These are phyloP conservation scores for Cliona cf. orientalis DNA, from an alignment of 37 sponge, comb jelly and placozoan genomes.

Conservation along the genomic window DNA sequence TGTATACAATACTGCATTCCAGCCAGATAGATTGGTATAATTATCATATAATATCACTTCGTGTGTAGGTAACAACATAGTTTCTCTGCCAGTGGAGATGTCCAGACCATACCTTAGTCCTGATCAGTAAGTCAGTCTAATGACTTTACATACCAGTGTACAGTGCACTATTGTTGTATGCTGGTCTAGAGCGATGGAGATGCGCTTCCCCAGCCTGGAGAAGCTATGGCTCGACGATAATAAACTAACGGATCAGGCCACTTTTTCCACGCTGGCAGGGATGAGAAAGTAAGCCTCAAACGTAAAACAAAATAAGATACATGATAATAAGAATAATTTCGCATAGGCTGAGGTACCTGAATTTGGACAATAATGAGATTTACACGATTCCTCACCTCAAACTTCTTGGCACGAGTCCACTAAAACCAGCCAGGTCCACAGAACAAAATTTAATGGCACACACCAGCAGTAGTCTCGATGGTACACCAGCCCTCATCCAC, in stretches of 20 bases:
- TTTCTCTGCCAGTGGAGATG: conserved; percentile 72
- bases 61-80: conserved; percentile 58
- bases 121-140: not conserved
- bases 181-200: conserved; percentile 4
- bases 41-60: not conserved
- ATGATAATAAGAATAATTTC: not conserved
- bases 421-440: no score
- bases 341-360: conserved; percentile 71
- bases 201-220: conserved; percentile 77
- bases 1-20: not conserved
- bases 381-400: conserved; percentile 78
- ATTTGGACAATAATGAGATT: conserved; percentile 88
- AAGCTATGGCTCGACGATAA: conserved; percentile 88
- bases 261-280: conserved; percentile 89
- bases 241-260: conserved; percentile 64
- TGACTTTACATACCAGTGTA: not conserved
- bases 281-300: conserved; percentile 65
- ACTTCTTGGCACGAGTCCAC: conserved; percentile 58
- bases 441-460: no score
- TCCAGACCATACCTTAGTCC: conserved; percentile 34
- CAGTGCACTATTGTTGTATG: not conserved
- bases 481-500: not conserved
- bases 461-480: not conserved
- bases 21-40: no score
- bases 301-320: not conserved